Evolutionary conservation across 2,113 vertebrate species (phyloP), one percentile per base, ranked within the genome.

Genomic region (Sprattus sprattus): DNA sequence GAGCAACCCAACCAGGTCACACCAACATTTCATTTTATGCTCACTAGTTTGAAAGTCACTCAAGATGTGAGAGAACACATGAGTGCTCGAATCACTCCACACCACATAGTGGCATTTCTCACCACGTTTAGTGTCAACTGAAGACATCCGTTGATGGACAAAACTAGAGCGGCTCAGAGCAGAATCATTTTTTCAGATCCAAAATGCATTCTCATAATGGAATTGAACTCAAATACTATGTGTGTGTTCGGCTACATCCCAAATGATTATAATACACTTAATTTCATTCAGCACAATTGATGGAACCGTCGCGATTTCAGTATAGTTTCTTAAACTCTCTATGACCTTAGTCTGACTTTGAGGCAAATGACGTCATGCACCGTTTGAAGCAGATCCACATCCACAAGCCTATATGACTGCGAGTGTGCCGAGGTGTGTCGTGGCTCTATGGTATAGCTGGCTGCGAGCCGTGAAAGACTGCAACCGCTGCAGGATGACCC

Each of bases 401-500:
- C 13, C n/a, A 2, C 9, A 28, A 10, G 25, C 64, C 28, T 67
- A 67, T 67, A 28, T 22, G 54, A 60, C 20, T 60, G 54, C 54
- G 54, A 60, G 54, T 6, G 64, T 67, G 64, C n/a, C 28, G 64
- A 13, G 10, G 5, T 67, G 64, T 67, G n/a, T n/a, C 25, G 64
- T 28, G 8, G 64, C 2, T 67, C 54, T 60, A 60, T 60, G 54
- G 71, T 39, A 39, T 78, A 78, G 71, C 71, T 78, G 28, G 71
- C 71, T 78, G 71, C 13, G 71, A 78, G 71, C 25, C 71, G 28
- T 78, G 71, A 32, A 39, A 39, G 71, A 60, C 22, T 25, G 22
- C 25, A 11, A 54, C 67, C n/a, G 85, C 49, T 83, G 75, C 18
- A 20, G 57, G 44, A 50, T 11, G 28, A 82, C 64, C 89, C 90